Evolutionary conservation across 1,140 invertebrate genomes (phyloP).

Genomic region (Lasaia peninsularis): DNA sequence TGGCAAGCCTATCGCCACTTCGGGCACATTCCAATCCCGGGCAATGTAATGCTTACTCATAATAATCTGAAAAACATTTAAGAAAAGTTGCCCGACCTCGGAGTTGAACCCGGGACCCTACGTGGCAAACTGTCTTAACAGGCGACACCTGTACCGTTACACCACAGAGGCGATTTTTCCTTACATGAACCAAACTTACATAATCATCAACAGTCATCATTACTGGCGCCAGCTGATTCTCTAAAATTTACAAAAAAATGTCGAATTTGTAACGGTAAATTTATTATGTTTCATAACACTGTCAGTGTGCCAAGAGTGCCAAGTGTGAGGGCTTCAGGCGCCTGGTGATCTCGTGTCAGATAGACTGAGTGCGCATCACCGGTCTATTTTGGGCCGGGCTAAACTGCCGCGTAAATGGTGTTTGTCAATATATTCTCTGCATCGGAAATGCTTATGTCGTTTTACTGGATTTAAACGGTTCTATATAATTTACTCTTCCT

Average conservation of each 20-base stretch:
- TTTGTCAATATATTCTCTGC: not conserved
- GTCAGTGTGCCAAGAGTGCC: constrained; percentile 18
- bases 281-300: constrained; percentile 3
- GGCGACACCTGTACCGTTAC: no score
- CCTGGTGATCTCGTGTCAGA: constrained; percentile 11
- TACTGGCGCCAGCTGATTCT: not conserved
- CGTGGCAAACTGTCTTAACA: no score
- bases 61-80: no score
- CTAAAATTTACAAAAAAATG: not conserved
- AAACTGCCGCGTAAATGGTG: not conserved
- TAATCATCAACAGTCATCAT: no score
- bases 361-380: not conserved
- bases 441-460: not conserved
- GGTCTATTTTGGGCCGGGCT: not conserved
- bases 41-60: no score
- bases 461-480: not conserved
- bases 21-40: no score
- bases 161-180: no score
- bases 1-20: no score
- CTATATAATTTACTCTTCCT: no score
- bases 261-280: not conserved
- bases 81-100: no score
- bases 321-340: constrained; percentile 17
- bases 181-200: no score
- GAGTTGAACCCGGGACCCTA: no score